Base-by-base conservation (phyloP, 1,140 invertebrate genomes). In the Bombus waltoni region DNA sequence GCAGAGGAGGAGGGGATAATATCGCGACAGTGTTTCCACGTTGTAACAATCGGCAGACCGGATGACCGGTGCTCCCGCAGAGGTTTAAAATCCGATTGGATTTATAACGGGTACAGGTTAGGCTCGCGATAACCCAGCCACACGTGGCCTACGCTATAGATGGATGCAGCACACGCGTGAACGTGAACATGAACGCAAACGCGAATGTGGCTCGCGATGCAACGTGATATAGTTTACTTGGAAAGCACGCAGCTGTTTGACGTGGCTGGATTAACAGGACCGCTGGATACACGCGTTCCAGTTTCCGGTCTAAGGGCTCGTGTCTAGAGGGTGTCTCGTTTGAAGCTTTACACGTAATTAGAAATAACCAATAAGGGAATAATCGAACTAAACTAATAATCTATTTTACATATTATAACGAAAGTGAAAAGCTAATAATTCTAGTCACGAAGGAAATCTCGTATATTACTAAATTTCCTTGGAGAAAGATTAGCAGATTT, bases 161-260 rank as follows among this genome's bases (percentile, higher is more conserved):
- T 28, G 32, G 35, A 44, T 53, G 53, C 81, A 11, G 25, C 35
- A 62, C 66, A 62, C 70, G 35, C 38, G 13, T 68, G 66, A 38
- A 68, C 40, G 22, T 25, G 38, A 62, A 53, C 47, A 53, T 53
- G 47, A 42, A 44, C 38, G 25, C 25, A n/a, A 38, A 79, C 11
- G 47, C 66, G 53, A 66, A 57, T 32, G 59, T 47, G 47, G 32
- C 38, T 38, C 76, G 44, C 44, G 32, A 25, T 4, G 57, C n/a
- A 22, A 3, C 35, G 22, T 47, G n/a, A n/a, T 66, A 76, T 40
- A 53, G 83, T 71, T 85, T 89, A 78, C 71, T 81, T 35, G 53
- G 59, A 74, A 85, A 85, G 78, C 75, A 72, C 53, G 57, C 83
- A 57, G 85, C 80, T 90, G 82, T 91, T 89, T 89, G 81, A 91